Evolutionary conservation across 2,888 invertebrate species (phyloP).

Genomic region (Trachelus troglodyta): DNA sequence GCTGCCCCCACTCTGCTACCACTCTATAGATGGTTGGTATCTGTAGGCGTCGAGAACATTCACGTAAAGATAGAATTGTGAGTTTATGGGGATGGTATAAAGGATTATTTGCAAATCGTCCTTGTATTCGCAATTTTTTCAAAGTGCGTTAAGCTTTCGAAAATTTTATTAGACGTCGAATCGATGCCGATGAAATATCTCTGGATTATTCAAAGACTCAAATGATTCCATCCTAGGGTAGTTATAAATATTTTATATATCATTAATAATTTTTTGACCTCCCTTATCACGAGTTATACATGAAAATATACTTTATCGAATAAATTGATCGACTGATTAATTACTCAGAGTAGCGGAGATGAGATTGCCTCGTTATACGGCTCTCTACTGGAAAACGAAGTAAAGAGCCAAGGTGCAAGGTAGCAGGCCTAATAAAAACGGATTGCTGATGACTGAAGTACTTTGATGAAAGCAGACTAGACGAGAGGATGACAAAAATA

Average conservation of each 20-base stretch:
- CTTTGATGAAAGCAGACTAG: background rate
- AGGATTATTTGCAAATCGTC: background rate
- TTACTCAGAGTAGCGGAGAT: background rate
- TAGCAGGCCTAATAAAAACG: background rate
- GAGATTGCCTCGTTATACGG: background rate
- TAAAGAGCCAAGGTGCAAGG: background rate
- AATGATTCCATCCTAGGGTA: background rate
- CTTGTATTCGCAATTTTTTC: background rate
- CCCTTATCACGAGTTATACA: background rate
- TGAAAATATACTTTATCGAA: background rate
- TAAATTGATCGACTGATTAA: background rate
- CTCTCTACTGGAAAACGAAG: background rate
- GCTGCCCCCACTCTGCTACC: background rate
- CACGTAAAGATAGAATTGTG: slow-evolving; percentile 1
- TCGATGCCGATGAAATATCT: background rate
- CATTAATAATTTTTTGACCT: background rate
- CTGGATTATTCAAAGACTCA: background rate
- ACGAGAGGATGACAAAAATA: background rate
- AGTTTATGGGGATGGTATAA: background rate
- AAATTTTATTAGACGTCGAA: background rate
- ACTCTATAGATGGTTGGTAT: slow-evolving; percentile 8
- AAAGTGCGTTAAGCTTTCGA: too few species aligned
- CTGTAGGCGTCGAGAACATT: background rate
- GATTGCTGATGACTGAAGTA: slow-evolving; percentile 3
- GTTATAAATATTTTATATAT: too few species aligned